phyloP scores from a whole-genome alignment of 35 echinoderm and acorn worm genomes.

The Chiridota heheva region DNA sequence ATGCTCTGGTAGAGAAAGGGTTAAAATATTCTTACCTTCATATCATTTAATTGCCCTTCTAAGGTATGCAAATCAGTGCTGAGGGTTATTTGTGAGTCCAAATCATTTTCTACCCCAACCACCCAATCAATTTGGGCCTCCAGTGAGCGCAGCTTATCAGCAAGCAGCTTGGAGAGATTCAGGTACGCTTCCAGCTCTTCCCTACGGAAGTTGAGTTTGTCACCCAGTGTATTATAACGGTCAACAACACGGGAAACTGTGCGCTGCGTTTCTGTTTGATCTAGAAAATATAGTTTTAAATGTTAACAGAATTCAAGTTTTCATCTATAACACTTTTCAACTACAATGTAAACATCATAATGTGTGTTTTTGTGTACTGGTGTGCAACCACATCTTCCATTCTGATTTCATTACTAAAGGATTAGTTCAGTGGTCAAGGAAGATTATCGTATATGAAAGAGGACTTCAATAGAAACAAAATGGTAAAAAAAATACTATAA shows the following conservation, averaged over 20 bases:
- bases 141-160: constrained; percentile 67
- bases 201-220: constrained; percentile 71
- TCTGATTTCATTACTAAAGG: no score
- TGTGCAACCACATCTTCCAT: no score
- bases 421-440: no score
- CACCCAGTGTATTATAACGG: constrained; percentile 77
- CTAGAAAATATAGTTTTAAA: no score
- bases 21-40: constrained; percentile 56
- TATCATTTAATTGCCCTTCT: constrained; percentile 72
- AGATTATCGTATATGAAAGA: no score
- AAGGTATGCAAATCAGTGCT: constrained; percentile 77
- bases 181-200: constrained; percentile 91
- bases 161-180: constrained; percentile 79
- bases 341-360: no score
- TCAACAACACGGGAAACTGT: constrained; percentile 57
- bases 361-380: no score
- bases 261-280: constrained; percentile 72
- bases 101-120: constrained; percentile 46
- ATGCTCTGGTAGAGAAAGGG: no score
- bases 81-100: constrained; percentile 77
- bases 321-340: no score
- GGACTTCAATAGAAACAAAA: no score
- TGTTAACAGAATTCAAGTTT: no score
- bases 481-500: no score
- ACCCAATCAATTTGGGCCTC: constrained; percentile 75